Conservation (phyloP, 2,797 vertebrate species). For the Malurus splendens region DNA sequence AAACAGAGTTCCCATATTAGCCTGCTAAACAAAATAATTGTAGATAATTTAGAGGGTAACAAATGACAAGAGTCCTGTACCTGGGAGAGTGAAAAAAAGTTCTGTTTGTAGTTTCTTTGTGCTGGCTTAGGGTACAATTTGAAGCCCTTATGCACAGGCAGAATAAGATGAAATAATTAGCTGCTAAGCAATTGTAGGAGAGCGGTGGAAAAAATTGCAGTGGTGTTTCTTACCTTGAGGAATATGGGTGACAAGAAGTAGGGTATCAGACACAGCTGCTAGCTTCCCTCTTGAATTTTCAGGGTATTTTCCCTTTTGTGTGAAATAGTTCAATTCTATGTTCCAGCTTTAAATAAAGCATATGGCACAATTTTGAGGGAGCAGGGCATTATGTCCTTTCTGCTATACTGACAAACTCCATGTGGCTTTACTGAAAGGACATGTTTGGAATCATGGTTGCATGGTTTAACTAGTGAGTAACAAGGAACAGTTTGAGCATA, state of each 20-base stretch:
- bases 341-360: neutral
- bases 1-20: constrained; percentile 41
- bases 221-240: neutral
- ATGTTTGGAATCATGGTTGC: neutral
- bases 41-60: constrained; percentile 59
- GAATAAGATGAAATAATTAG: constrained; percentile 16
- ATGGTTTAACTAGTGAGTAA: neutral
- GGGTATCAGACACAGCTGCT: neutral
- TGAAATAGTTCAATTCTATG: neutral
- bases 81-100: constrained; percentile 11
- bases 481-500: neutral
- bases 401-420: neutral
- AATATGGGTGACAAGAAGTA: neutral
- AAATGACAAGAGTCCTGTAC: constrained; percentile 45
- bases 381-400: neutral
- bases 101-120: neutral
- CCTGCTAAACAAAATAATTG: constrained; percentile 57
- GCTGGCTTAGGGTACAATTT: neutral
- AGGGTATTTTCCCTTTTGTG: neutral
- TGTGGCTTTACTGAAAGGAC: neutral
- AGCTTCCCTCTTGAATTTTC: neutral
- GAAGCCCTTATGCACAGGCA: neutral
- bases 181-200: neutral
- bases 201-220: neutral
- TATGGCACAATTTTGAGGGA: neutral